phyloP scores from a whole-genome alignment of 2,113 vertebrate species.

The Coracopsis vasa region DNA sequence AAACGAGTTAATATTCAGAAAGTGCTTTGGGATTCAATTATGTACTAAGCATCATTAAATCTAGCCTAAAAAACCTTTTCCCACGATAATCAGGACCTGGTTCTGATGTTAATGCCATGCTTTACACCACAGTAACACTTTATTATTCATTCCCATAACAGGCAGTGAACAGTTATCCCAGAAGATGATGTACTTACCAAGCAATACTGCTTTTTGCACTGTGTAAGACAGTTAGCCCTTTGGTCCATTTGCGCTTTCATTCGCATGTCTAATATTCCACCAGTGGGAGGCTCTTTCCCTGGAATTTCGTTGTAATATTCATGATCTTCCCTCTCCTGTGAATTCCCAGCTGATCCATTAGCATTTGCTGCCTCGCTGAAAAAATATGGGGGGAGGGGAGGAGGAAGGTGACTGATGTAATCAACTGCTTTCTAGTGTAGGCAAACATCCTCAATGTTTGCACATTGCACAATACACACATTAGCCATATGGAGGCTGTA shows the following conservation, averaged over 20 bases:
- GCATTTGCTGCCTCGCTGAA: slow-evolving; percentile 66
- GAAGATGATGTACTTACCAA: slow-evolving; percentile 61
- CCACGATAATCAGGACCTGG: slow-evolving; percentile 19
- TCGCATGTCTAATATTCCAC: slow-evolving; percentile 74
- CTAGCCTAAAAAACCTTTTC: slow-evolving; percentile 25
- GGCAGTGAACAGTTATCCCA: background rate
- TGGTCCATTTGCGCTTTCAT: slow-evolving; percentile 59
- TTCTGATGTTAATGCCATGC: slow-evolving; percentile 20
- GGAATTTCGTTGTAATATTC: slow-evolving; percentile 90
- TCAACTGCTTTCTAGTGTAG: background rate
- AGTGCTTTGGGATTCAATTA: slow-evolving; percentile 55
- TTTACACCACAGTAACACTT: slow-evolving; percentile 23
- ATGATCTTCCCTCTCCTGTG: slow-evolving; percentile 61
- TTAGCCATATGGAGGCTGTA: slow-evolving; percentile 11
- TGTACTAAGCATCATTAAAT: slow-evolving; percentile 51
- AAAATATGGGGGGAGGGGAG: background rate
- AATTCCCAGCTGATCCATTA: slow-evolving; percentile 55
- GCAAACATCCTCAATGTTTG: background rate
- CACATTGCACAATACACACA: background rate
- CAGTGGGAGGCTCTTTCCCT: slow-evolving; percentile 77
- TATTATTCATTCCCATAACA: background rate
- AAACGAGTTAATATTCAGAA: slow-evolving; percentile 57
- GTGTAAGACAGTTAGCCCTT: slow-evolving; percentile 45
- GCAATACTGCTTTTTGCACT: slow-evolving; percentile 65
- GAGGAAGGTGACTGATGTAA: background rate